Evolutionary conservation across 1,140 invertebrate species (phyloP).

Genomic region (Drosophila cardini): DNA sequence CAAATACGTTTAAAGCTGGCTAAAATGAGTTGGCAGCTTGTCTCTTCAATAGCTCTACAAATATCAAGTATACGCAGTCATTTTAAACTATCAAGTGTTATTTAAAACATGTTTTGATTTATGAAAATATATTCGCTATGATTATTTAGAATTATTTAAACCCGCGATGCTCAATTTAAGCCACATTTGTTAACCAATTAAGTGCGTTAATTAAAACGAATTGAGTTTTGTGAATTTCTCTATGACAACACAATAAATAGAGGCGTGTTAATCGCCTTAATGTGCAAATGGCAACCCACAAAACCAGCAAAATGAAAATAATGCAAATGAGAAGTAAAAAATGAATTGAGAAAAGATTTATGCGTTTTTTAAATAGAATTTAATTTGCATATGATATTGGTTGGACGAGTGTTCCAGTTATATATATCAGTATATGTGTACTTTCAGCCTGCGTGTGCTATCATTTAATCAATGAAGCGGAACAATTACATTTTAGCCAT

Average conservation of each 20-base stretch:
- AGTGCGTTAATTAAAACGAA: conserved; percentile 53
- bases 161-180: neutral
- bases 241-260: conserved; percentile 14
- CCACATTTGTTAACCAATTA: conserved; percentile 22
- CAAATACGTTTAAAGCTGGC: neutral
- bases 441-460: conserved; percentile 36
- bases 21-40: neutral
- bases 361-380: conserved; percentile 62
- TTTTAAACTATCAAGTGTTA: no score
- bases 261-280: conserved; percentile 61
- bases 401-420: conserved; percentile 15
- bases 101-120: conserved; percentile 10
- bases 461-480: conserved; percentile 67
- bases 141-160: neutral
- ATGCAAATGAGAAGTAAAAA: conserved; percentile 29
- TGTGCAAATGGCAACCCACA: conserved; percentile 30
- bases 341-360: conserved; percentile 42
- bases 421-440: neutral
- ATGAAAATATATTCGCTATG: neutral
- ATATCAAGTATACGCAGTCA: neutral
- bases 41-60: neutral
- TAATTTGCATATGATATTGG: conserved; percentile 65
- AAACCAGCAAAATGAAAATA: conserved; percentile 23
- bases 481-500: conserved; percentile 73
- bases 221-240: conserved; percentile 33